A percentile compares a stretch with the other conserved stretches of the same genome.
Conservation (phyloP, 2,113 vertebrate species). For the Tamias sibiricus region DNA sequence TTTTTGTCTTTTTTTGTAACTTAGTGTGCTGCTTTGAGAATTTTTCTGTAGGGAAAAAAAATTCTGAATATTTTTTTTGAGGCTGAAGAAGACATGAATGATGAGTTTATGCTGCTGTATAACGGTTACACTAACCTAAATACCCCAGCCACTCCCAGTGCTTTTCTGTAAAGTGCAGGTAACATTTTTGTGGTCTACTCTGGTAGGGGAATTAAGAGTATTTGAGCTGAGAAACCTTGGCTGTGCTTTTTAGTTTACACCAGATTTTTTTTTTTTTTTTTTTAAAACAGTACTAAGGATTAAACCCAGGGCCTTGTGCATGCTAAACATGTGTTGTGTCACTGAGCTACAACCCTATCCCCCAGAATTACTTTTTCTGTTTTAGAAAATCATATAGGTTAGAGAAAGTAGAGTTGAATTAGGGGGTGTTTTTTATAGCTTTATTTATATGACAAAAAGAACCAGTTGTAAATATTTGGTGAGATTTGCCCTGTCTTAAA, state of each 20-base stretch:
- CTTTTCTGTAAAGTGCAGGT: not conserved
- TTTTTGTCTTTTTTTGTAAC: slow-evolving; percentile 41
- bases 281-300: not conserved
- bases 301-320: not conserved
- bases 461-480: not conserved
- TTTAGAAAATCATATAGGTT: slow-evolving; percentile 1
- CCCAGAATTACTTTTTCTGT: not conserved
- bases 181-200: not conserved
- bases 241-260: slow-evolving; percentile 24
- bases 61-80: slow-evolving; percentile 4
- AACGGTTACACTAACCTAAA: not conserved
- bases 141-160: not conserved
- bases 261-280: not conserved
- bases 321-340: not conserved
- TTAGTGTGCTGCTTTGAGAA: slow-evolving; percentile 33
- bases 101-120: not conserved
- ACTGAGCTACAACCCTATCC: not conserved
- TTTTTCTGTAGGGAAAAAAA: not conserved
- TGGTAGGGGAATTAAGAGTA: not conserved
- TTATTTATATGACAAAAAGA: slow-evolving; percentile 15
- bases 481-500: not conserved
- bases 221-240: not conserved
- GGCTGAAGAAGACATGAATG: not conserved
- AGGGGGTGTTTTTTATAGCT: slow-evolving; percentile 22
- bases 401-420: not conserved